phyloP scores from a whole-genome alignment of 2,113 vertebrate species.

The Sporophila hypoxantha region DNA sequence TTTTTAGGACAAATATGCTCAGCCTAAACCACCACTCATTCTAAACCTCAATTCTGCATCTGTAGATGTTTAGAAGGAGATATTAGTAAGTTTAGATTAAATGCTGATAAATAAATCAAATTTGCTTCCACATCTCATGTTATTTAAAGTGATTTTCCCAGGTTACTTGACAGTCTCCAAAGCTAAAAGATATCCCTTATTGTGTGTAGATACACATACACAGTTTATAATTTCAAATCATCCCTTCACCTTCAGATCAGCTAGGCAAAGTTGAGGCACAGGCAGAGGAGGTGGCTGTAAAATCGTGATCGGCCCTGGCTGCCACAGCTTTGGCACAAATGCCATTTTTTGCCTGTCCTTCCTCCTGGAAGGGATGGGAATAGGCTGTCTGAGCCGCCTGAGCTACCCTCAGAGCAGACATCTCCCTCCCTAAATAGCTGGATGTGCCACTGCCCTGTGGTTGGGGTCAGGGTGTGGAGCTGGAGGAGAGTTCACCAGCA shows the following conservation, averaged over 20 bases:
- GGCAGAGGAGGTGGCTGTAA: neutral
- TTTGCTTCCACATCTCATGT: neutral
- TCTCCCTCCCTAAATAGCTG: neutral
- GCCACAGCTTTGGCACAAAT: rapidly evolving
- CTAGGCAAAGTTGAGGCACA: neutral
- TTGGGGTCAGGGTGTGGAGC: neutral
- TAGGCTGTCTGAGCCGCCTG: rapidly evolving
- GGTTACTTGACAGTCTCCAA: neutral
- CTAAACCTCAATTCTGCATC: neutral
- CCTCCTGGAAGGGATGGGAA: neutral
- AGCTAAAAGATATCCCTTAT: neutral
- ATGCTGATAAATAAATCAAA: neutral
- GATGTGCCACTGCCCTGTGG: neutral
- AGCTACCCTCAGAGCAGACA: rapidly evolving
- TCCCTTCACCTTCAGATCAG: neutral
- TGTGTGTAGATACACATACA: neutral
- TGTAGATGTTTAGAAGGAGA: neutral
- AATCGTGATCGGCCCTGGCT: rapidly evolving
- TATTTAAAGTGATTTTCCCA: neutral
- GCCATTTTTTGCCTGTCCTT: neutral
- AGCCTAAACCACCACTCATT: neutral
- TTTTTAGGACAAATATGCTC: neutral
- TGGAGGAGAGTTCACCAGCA: neutral
- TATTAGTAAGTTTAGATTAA: neutral
- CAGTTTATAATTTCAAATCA: neutral